Base-by-base conservation (phyloP, 2,797 vertebrate species). In the Enoplosus armatus region DNA sequence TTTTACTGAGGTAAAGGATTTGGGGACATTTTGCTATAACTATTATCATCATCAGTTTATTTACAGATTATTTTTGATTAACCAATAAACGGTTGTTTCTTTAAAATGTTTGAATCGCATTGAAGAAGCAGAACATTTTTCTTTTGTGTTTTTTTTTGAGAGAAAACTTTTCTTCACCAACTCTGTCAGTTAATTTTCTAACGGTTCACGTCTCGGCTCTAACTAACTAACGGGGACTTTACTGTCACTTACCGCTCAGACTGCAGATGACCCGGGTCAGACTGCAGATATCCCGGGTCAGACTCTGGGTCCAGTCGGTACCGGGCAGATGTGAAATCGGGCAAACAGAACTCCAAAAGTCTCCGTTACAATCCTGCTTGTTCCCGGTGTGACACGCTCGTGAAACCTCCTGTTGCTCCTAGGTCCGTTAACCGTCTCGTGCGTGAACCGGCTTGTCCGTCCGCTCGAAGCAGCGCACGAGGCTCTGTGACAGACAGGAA, bases 351-450 rank as follows among this genome's bases (percentile, higher is more conserved):
- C 27, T 2, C n/a, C 35, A 5, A 2, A 10, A 10, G 43, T 59
- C 18, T 26, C 75, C 16, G 48, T 71, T 71, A 78, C 45, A 50
- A 60, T 43, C 68, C 62, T 26, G 7, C 18, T 59, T 2, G 8
- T 11, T 29, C 47, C 55, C 35, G 48, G 58, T 33, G 37, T 16
- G 56, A 27, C 12, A 54, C 9, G 35, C 33, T 9, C 9, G 18
- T 45, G 10, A 64, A 79, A 51, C 71, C 84, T 68, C 85, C 90
- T 86, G 91, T 87, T 90, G 90, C 86, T 59, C 51, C 47, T 43
- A 27, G 3, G 58, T 58, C 61, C 68, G 29, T 60, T 29, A 39
- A 76, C 41, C 8, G 78, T 75, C 71, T 41, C 12, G 66, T 67
- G 77, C 75, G 50, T 63, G 10, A 67, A 66, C 15, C 29, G 37